Percentiles rank a stretch among this genome's conserved stretches.
These are phyloP conservation scores for Andrena chrysosceles DNA, from an alignment of 2,888 invertebrate species.

Conservation along the genomic window DNA sequence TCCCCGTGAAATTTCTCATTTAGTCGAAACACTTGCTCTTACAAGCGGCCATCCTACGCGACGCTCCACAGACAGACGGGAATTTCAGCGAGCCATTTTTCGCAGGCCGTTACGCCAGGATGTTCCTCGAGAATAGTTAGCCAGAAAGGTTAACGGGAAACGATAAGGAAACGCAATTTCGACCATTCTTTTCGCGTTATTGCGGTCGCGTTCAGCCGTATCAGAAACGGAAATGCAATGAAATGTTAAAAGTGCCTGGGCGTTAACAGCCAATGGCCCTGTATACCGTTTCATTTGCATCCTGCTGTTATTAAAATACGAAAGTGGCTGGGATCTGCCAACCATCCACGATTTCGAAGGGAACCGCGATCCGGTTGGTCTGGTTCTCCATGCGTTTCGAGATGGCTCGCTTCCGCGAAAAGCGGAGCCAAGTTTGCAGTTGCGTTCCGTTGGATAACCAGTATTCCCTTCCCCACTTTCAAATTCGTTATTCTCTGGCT, in stretches of 20 bases:
- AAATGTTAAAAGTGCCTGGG: constrained; percentile 49
- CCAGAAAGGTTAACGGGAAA: constrained; percentile 43
- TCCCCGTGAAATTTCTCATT: constrained; percentile 78
- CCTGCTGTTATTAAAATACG: constrained; percentile 32
- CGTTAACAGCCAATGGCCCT: constrained; percentile 46
- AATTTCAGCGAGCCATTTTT: constrained; percentile 45
- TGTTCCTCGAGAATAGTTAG: constrained; percentile 41
- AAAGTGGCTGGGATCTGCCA: constrained; percentile 28
- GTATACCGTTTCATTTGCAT: constrained; percentile 45
- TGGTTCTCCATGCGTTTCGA: constrained; percentile 7
- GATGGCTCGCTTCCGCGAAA: constrained; percentile 10
- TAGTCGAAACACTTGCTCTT: constrained; percentile 58
- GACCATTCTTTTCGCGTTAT: constrained; percentile 56
- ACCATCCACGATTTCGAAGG: constrained; percentile 1
- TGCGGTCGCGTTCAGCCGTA: constrained; percentile 47
- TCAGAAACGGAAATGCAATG: constrained; percentile 36
- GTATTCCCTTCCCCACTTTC: too few species aligned
- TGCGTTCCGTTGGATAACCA: not conserved
- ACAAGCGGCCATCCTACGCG: constrained; percentile 30
- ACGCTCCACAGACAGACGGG: constrained; percentile 49
- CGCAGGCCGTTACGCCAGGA: constrained; percentile 35
- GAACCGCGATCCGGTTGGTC: constrained; percentile 8
- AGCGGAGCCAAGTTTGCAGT: not conserved
- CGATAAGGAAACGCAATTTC: constrained; percentile 67
- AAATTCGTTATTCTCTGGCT: too few species aligned